Percentiles rank a stretch among this genome's conserved stretches.
Conservation (phyloP, 1,140 invertebrate species). For the Plectrocnemia conspersa region DNA sequence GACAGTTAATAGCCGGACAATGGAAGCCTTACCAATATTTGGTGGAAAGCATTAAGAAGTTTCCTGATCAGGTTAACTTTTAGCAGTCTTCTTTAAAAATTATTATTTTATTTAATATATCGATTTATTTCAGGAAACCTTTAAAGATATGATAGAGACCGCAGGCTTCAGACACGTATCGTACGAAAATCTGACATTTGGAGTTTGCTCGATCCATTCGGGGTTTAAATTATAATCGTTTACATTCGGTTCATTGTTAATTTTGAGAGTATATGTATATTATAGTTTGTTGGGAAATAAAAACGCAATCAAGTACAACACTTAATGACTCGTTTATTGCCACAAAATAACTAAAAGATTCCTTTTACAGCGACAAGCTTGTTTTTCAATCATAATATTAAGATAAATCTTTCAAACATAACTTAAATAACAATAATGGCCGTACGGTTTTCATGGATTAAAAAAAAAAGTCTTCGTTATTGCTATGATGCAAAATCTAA, state of each 20-base stretch:
- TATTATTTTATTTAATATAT: not conserved
- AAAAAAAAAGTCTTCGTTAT: constrained; percentile 2
- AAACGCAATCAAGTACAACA: constrained; percentile 3
- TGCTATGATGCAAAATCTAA: no score
- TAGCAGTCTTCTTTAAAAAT: not conserved
- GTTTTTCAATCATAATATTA: constrained; percentile 1
- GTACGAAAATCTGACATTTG: constrained; percentile 88
- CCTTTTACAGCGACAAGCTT: constrained; percentile 16
- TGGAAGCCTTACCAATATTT: constrained; percentile 98
- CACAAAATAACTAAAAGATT: constrained; percentile 31
- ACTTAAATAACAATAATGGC: constrained; percentile 27
- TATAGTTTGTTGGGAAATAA: constrained; percentile 6
- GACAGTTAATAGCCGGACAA: constrained; percentile 88
- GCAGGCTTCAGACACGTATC: constrained; percentile 82
- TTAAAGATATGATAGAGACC: constrained; percentile 80
- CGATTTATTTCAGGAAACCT: constrained; percentile 66
- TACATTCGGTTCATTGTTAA: not conserved
- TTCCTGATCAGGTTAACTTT: constrained; percentile 77
- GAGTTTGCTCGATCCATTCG: constrained; percentile 89
- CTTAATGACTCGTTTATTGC: constrained; percentile 34
- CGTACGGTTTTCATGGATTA: not conserved
- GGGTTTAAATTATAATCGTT: constrained; percentile 77
- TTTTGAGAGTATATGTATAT: not conserved
- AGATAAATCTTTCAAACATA: constrained; percentile 32
- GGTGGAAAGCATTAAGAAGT: constrained; percentile 95